A percentile compares a stretch with the other conserved stretches of the same genome.
Conservation (phyloP, 2,797 vertebrate species). For the Perodicticus potto region DNA sequence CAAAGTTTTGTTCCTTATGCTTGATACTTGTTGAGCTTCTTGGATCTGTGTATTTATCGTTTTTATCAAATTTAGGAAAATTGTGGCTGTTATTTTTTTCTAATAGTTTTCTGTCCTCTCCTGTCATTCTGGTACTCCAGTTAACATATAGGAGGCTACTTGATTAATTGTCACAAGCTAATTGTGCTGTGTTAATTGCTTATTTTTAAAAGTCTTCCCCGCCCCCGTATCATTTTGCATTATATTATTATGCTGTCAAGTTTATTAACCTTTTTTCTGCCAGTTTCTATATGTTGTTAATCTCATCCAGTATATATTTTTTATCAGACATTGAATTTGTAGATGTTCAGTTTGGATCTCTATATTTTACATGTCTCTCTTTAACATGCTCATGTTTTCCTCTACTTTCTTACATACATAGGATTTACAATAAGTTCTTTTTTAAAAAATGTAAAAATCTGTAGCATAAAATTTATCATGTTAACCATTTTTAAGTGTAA, state of each 20-base stretch:
- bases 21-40: neutral
- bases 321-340: neutral
- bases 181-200: neutral
- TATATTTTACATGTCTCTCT: neutral
- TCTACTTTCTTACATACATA: constrained; percentile 4
- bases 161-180: constrained; percentile 12
- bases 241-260: neutral
- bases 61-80: constrained; percentile 36
- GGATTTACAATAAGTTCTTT: neutral
- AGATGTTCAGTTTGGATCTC: neutral
- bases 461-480: neutral
- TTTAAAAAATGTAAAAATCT: neutral
- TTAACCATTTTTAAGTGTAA: neutral
- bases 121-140: neutral
- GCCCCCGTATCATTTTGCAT: neutral
- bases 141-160: neutral
- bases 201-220: neutral
- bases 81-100: neutral
- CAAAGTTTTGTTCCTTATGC: neutral
- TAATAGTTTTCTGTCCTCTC: neutral
- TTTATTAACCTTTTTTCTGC: constrained; percentile 17
- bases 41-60: neutral
- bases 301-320: constrained; percentile 33
- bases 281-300: neutral
- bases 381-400: neutral